Conservation (phyloP, 1,140 invertebrate species). For the Zaprionus inermis region DNA sequence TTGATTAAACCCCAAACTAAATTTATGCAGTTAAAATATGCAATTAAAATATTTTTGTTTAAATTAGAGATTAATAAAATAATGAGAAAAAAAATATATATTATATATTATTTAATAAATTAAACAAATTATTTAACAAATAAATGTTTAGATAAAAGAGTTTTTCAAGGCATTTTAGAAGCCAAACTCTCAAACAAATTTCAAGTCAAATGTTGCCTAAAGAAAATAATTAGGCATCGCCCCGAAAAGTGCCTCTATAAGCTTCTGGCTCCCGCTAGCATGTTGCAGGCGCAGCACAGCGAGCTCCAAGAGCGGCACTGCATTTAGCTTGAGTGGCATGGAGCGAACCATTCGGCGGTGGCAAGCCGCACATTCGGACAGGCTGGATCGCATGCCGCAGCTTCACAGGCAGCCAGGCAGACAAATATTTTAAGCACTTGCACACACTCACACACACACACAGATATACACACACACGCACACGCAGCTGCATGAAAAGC, state of each 20-base stretch:
- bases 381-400: constrained; percentile 32
- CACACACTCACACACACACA: constrained; percentile 27
- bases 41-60: background rate
- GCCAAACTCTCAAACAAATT: background rate
- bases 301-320: constrained; percentile 20
- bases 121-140: too few relatives aligned
- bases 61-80: background rate
- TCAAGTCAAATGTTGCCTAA: background rate
- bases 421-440: constrained; percentile 78
- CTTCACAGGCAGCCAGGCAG: constrained; percentile 44
- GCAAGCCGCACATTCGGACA: constrained; percentile 45
- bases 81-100: background rate
- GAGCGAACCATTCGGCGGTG: constrained; percentile 34
- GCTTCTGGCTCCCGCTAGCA: background rate
- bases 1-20: background rate
- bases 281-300: background rate
- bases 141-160: too few relatives aligned
- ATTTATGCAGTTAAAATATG: background rate
- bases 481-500: constrained; percentile 54
- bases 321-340: constrained; percentile 56
- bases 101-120: background rate
- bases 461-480: constrained; percentile 22
- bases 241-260: background rate
- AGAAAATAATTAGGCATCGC: background rate
- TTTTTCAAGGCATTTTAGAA: too few relatives aligned